Evolutionary conservation across 1,140 invertebrate species (phyloP), one percentile per base, ranked within the genome.

Genomic region (Lysiphlebus fabarum): DNA sequence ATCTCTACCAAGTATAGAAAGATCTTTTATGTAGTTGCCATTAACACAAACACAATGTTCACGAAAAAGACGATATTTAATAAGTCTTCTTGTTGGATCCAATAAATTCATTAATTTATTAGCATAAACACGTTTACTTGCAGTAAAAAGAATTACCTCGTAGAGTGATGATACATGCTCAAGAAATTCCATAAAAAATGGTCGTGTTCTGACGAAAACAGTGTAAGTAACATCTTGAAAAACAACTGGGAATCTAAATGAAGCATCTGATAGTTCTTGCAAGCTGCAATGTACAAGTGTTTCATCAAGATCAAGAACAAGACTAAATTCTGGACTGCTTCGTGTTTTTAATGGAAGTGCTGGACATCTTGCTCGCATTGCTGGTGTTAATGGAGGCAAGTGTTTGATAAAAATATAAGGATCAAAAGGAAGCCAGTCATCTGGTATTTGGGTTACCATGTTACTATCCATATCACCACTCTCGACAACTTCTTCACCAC

Each of bases 11-110:
- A 98, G 82, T 66, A 98, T 96, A 1, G 89, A 90, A 34, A 98
- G 81, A 81, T 98, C 96, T 74, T 98, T 98, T 54, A 98, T 95
- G 73, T 98, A 98, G 81, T 97, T 97, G 1, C 95, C 95, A 80
- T 95, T 93, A 8, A 97, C 90, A 71, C 92, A 93, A 0, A 97
- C 88, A 76, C 95, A 98, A 70, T 98, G 95, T 75, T 98, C 95
- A 59, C 95, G 84, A 79, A 96, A 98, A 53, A 98, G 78, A 53
- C 95, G 82, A 69, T 86, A 96, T 80, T 94, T 96, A 59, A 97
- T 96, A 78, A 92, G 88, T 65, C 89, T 88, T 48, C 94, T 82
- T 8, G 90, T 84, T 0, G 95, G 94, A 81, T 98, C 95, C 11
- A 98, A 79, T 10, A 98, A 78, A 81, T 98, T 95, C 69, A 97